Percentiles rank a stretch among this genome's conserved stretches.
Evolutionary conservation across 2,113 vertebrate genomes (phyloP).

Genomic region (Apodemus sylvaticus): DNA sequence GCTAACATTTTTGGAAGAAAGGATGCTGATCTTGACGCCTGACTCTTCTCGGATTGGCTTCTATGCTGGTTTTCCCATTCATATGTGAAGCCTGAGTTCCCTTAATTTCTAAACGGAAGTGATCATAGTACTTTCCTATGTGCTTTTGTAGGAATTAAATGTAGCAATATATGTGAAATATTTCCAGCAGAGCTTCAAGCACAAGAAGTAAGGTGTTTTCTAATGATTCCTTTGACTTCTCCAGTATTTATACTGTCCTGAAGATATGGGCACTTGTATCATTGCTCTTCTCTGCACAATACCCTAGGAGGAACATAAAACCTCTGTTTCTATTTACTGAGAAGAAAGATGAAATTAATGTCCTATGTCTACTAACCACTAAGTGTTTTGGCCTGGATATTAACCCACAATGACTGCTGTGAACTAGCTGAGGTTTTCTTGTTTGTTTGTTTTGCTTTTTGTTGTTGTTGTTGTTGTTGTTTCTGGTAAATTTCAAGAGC

Average conservation of each 20-base stretch:
- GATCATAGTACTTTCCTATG: not conserved
- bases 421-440: not conserved
- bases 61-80: not conserved
- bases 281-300: not conserved
- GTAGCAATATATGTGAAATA: not conserved
- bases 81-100: not conserved
- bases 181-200: not conserved
- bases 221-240: constrained; percentile 1
- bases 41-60: not conserved
- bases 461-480: too few relatives aligned
- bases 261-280: not conserved
- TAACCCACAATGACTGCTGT: not conserved
- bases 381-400: not conserved
- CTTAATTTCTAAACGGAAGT: not conserved
- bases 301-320: not conserved
- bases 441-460: too few relatives aligned
- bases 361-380: not conserved
- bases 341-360: not conserved
- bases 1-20: not conserved
- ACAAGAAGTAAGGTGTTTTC: not conserved
- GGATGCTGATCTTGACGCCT: not conserved
- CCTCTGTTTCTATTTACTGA: not conserved
- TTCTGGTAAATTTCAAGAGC: not conserved
- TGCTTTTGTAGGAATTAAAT: not conserved
- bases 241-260: not conserved